Evolutionary conservation across 2,888 invertebrate species (phyloP).

Genomic region (Drosophila phalerata): DNA sequence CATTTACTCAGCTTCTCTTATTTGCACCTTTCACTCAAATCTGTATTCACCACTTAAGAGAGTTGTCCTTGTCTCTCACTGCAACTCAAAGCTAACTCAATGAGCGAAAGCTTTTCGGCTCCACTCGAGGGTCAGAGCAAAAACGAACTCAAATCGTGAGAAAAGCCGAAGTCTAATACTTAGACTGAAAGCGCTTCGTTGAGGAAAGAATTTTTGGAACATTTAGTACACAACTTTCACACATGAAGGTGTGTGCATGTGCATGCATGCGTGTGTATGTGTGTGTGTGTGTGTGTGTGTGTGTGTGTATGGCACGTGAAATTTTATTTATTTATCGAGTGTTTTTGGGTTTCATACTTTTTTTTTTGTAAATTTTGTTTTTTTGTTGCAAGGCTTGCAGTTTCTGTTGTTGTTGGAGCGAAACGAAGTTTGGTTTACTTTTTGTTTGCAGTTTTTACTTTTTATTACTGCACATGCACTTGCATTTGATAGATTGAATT

Average conservation of each 20-base stretch:
- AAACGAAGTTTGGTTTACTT: slow-evolving; percentile 50
- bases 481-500: slow-evolving; percentile 69
- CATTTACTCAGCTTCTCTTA: neutral
- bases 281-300: slow-evolving; percentile 14
- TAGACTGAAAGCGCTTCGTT: slow-evolving; percentile 22
- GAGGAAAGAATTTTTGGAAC: slow-evolving; percentile 55
- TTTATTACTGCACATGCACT: slow-evolving; percentile 47
- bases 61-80: neutral
- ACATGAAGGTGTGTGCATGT: slow-evolving; percentile 27
- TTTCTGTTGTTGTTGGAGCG: slow-evolving; percentile 21
- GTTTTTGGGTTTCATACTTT: slow-evolving; percentile 21
- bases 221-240: slow-evolving; percentile 68
- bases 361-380: slow-evolving; percentile 23
- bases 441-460: slow-evolving; percentile 43
- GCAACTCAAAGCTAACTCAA: slow-evolving; percentile 33
- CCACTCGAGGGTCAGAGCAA: slow-evolving; percentile 1
- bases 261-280: slow-evolving; percentile 1
- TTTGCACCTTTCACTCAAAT: neutral
- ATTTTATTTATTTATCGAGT: slow-evolving; percentile 76
- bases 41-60: slow-evolving; percentile 54
- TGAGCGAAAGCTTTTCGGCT: slow-evolving; percentile 43
- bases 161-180: slow-evolving; percentile 7
- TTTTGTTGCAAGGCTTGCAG: slow-evolving; percentile 30
- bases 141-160: slow-evolving; percentile 11
- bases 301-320: slow-evolving; percentile 52